Percentiles rank a stretch among this genome's conserved stretches.
These are phyloP conservation scores for Dynastes maya DNA, from an alignment of 2,888 invertebrate genomes.

Conservation along the genomic window DNA sequence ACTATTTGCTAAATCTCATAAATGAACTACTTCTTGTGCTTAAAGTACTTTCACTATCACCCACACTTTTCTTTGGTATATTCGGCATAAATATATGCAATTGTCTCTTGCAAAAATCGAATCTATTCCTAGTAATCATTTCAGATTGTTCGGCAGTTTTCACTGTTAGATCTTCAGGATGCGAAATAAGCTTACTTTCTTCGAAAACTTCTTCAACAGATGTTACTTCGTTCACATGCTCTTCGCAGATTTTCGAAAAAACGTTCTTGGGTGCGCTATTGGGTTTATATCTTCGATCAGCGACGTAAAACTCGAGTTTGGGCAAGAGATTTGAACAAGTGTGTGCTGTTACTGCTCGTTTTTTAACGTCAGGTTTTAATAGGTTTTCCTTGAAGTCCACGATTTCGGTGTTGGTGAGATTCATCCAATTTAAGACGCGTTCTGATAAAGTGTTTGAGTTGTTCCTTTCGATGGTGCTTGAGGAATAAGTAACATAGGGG, in stretches of 20 bases:
- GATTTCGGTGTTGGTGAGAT: conserved; percentile 63
- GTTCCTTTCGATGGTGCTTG: conserved; percentile 49
- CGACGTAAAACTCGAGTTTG: conserved; percentile 19
- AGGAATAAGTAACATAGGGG: conserved; percentile 31
- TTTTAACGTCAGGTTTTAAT: conserved; percentile 30
- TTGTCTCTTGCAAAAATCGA: conserved; percentile 73
- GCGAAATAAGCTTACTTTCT: background rate
- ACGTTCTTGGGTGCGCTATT: conserved; percentile 31
- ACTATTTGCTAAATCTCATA: conserved; percentile 26
- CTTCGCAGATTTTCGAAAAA: conserved; percentile 28
- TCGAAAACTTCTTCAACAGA: conserved; percentile 24
- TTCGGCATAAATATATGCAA: conserved; percentile 84
- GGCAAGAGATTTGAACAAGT: conserved; percentile 43
- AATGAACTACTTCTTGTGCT: conserved; percentile 62
- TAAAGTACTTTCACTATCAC: conserved; percentile 63
- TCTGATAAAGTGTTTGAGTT: conserved; percentile 74
- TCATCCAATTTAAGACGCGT: conserved; percentile 85
- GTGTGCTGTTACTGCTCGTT: conserved; percentile 48
- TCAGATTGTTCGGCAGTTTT: conserved; percentile 4
- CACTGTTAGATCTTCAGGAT: background rate
- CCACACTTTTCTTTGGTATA: conserved; percentile 72
- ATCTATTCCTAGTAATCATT: conserved; percentile 49
- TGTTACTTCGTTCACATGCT: conserved; percentile 11
- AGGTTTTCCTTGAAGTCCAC: conserved; percentile 22
- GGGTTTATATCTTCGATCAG: conserved; percentile 34